Evolutionary conservation across 2,113 vertebrate genomes (phyloP), one percentile per base, ranked within the genome.

Genomic region (Neotoma lepida): DNA sequence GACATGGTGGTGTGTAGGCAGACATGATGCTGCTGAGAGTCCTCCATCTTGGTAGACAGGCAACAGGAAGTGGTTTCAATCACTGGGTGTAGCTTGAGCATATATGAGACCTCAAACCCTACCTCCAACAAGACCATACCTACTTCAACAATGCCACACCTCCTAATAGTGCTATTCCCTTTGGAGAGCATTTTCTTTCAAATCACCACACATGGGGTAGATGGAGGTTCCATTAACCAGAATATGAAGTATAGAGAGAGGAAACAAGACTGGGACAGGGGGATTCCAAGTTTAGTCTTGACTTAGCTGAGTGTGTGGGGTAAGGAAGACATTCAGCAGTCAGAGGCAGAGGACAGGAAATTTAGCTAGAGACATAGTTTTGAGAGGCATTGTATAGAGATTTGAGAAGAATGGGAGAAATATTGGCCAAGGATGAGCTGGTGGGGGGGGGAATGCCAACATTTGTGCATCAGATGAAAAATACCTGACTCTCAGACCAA

Each of bases 201-300:
- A 33, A 15, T 30, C 33, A 35, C 64, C 5, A 68, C 35, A 35
- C 33, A 56, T 35, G 33, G 10, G 51, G 33, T 58, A 81, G 22
- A 56, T 26, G 35, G 54, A 58, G 22, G 58, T 81, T 39, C 51
- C 3, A 39, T 58, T 81, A 56, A 39, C 51, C 51, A 81, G 51
- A 58, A 30, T 61, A 41, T 61, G 80, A 82, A 61, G 14, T 82
- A 18, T 17, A 41, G n/a, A 49, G 13, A 56, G 26, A 44, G 58
- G 44, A 41, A 22, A 28, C 1, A 14, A 24, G 33, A 41, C 30
- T 56, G 1, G 0, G 8, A 58, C 4, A 20, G 39, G 9, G 12
- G 54, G 10, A 46, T 86, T 24, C 4, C 30, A 41, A 74, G 13
- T 39, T 86, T 56, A 56, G 9, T 58, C 12, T 90, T 73, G 12